These are phyloP conservation scores for Sebastes nivosus DNA, from an alignment of 2,797 vertebrate genomes.

Conservation along the genomic window DNA sequence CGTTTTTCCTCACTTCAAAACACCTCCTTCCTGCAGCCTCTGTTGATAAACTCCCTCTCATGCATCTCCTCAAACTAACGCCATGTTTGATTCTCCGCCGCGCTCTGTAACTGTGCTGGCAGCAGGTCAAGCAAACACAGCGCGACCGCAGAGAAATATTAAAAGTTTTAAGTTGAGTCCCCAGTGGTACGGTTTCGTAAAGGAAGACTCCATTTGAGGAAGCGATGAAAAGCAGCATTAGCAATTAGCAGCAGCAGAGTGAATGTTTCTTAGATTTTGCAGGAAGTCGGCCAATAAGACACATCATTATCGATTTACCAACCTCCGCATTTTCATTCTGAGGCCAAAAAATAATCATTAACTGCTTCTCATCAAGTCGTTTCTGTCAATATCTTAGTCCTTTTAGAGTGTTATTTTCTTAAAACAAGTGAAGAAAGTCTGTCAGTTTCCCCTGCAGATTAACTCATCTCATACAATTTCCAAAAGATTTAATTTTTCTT, in stretches of 20 bases:
- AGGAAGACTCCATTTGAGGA: slow-evolving; percentile 48
- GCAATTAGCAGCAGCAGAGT: slow-evolving; percentile 50
- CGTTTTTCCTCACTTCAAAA: slow-evolving; percentile 74
- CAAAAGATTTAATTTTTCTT: background rate
- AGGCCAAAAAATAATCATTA: background rate
- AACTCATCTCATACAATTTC: background rate
- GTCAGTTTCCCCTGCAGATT: background rate
- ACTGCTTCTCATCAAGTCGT: background rate
- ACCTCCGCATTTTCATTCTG: slow-evolving; percentile 4
- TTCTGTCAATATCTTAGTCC: background rate
- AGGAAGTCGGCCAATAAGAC: slow-evolving; percentile 15
- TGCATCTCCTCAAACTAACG: slow-evolving; percentile 56
- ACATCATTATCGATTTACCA: slow-evolving; percentile 10
- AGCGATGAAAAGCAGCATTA: slow-evolving; percentile 52
- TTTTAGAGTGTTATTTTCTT: background rate
- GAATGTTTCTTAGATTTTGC: slow-evolving; percentile 9
- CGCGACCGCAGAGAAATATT: slow-evolving; percentile 35
- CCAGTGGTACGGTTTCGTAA: slow-evolving; percentile 29
- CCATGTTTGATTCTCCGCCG: slow-evolving; percentile 65
- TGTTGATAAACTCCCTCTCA: slow-evolving; percentile 71
- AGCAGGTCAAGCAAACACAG: slow-evolving; percentile 60
- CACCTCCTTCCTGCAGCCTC: slow-evolving; percentile 67
- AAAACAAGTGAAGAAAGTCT: background rate
- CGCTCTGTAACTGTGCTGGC: slow-evolving; percentile 48
- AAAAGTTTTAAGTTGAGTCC: slow-evolving; percentile 58